A percentile compares a stretch with the other conserved stretches of the same genome.
Evolutionary conservation across 2,113 vertebrate genomes (phyloP).

Genomic region (Podarcis cretensis): DNA sequence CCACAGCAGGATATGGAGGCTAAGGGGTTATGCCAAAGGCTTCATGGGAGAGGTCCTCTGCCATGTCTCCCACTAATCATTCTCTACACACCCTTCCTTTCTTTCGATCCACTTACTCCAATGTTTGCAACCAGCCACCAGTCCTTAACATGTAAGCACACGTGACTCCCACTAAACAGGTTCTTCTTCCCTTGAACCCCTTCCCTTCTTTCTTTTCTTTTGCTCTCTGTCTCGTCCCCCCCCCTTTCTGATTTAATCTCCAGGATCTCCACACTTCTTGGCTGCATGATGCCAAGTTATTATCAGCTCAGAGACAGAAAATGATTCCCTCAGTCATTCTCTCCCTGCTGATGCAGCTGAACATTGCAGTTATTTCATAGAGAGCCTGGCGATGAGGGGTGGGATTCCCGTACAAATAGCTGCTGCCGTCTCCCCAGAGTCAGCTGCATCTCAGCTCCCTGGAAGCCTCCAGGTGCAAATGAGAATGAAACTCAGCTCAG

Average conservation of each 20-base stretch:
- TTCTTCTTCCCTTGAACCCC: not conserved
- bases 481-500: not conserved
- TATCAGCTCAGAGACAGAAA: conserved; percentile 36
- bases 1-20: not conserved
- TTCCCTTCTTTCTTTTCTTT: not conserved
- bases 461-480: conserved; percentile 13
- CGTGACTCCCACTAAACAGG: no score
- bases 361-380: conserved; percentile 19
- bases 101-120: not conserved
- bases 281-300: conserved; percentile 29
- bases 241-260: conserved; percentile 22
- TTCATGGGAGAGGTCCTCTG: not conserved
- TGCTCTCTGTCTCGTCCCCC: not conserved
- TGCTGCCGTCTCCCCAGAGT: not conserved
- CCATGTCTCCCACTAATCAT: no score
- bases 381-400: conserved; percentile 5
- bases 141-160: not conserved
- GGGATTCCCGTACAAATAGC: not conserved
- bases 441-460: not conserved
- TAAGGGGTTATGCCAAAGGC: not conserved
- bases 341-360: conserved; percentile 32
- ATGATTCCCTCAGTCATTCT: conserved; percentile 30
- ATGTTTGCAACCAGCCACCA: not conserved
- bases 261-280: conserved; percentile 21
- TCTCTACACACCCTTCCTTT: not conserved